Conservation (phyloP, 2,888 invertebrate genomes). For the Caenorhabditis imperialis region DNA sequence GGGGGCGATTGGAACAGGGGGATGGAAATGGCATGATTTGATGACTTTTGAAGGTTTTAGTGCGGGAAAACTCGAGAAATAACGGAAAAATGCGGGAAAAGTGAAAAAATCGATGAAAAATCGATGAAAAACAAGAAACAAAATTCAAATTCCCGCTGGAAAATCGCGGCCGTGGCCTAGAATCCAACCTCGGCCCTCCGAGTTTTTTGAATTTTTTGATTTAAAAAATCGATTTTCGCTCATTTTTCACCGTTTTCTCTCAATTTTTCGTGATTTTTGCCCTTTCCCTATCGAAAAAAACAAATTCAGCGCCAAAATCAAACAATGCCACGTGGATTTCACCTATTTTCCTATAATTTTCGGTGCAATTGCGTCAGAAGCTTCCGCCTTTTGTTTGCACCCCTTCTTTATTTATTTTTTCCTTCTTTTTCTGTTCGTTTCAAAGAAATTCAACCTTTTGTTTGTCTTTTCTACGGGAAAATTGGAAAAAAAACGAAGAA, state of each 20-base stretch:
- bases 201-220: conserved; percentile 7
- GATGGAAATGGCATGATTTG: conserved; percentile 15
- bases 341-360: too few species aligned
- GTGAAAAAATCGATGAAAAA: not conserved
- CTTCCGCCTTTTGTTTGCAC: too few species aligned
- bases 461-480: not conserved
- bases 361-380: too few species aligned
- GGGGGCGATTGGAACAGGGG: not conserved
- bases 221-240: conserved; percentile 1
- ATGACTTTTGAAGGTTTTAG: not conserved
- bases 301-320: too few species aligned
- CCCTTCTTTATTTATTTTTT: too few species aligned
- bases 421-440: not conserved
- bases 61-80: not conserved
- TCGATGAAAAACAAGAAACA: too few species aligned
- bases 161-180: not conserved
- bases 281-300: too few species aligned
- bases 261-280: not conserved
- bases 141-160: not conserved
- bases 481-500: not conserved
- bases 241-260: not conserved
- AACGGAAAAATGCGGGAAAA: not conserved
- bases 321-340: too few species aligned
- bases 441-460: not conserved
- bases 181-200: not conserved